These are phyloP conservation scores for Lapara coniferarum DNA, from an alignment of 2,888 invertebrate genomes.

Conservation along the genomic window DNA sequence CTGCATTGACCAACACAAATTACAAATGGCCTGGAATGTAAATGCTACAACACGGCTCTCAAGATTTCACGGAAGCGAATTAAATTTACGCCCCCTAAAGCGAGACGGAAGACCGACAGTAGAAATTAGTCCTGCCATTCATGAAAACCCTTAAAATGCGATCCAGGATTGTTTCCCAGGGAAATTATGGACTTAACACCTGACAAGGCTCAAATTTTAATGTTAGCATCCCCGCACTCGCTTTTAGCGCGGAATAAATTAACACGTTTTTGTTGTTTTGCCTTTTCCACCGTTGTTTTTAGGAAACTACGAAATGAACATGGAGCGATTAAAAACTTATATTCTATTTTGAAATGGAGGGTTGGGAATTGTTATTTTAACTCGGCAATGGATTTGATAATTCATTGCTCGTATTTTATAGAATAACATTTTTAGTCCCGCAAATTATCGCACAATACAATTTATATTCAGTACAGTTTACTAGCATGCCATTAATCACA, in stretches of 20 bases:
- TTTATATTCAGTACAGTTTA: too few species aligned
- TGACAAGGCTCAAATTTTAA: conserved; percentile 82
- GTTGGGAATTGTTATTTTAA: not conserved
- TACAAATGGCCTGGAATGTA: not conserved
- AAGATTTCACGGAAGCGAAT: conserved; percentile 44
- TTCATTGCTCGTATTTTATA: not conserved
- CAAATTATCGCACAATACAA: too few species aligned
- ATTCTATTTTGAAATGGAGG: not conserved
- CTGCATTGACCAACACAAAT: not conserved
- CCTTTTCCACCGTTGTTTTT: conserved; percentile 44
- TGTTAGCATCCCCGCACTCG: conserved; percentile 62
- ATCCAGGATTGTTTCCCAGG: conserved; percentile 76
- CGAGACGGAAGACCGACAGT: conserved; percentile 52
- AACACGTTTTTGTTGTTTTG: conserved; percentile 64
- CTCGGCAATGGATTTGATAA: not conserved
- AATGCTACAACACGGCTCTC: not conserved
- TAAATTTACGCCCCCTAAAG: conserved; percentile 45
- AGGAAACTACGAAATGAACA: not conserved
- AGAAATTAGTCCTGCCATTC: conserved; percentile 76
- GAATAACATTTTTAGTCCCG: too few species aligned
- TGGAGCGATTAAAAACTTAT: not conserved
- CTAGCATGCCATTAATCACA: too few species aligned
- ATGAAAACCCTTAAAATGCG: conserved; percentile 79
- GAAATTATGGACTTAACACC: conserved; percentile 84
- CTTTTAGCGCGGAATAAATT: conserved; percentile 74